Conservation (phyloP, 2,888 invertebrate species). For the Drosophila austrosaltans region DNA sequence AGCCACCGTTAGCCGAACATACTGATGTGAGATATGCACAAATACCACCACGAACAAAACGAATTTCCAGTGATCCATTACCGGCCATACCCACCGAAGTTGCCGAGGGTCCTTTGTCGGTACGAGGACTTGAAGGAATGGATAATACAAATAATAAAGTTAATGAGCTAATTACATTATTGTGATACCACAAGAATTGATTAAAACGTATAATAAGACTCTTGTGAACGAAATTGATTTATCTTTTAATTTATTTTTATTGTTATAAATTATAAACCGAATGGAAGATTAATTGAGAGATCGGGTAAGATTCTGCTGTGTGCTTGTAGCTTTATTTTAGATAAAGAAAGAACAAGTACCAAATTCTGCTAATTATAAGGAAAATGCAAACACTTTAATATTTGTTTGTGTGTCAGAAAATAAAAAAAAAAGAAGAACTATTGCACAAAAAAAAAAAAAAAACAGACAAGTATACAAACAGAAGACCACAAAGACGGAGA, state of each 20-base stretch:
- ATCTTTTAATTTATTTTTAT: neutral
- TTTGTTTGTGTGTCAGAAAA: too few relatives aligned
- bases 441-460: too few relatives aligned
- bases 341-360: too few relatives aligned
- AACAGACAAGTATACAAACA: neutral
- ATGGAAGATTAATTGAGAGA: neutral
- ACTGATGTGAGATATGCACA: slow-evolving; percentile 63
- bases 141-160: slow-evolving; percentile 1
- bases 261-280: neutral
- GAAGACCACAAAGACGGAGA: neutral
- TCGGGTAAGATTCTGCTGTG: too few relatives aligned
- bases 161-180: slow-evolving; percentile 1
- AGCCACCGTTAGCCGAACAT: neutral
- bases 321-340: too few relatives aligned
- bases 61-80: slow-evolving; percentile 76
- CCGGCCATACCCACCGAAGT: slow-evolving; percentile 67
- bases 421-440: too few relatives aligned
- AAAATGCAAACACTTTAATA: too few relatives aligned
- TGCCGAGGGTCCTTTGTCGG: neutral
- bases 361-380: neutral
- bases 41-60: slow-evolving; percentile 56
- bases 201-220: slow-evolving; percentile 5
- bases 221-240: slow-evolving; percentile 11
- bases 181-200: slow-evolving; percentile 8
- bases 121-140: slow-evolving; percentile 1